Evolutionary conservation across 2,113 vertebrate species (phyloP), one percentile per base, ranked within the genome.

Genomic region (Deroptyus accipitrinus): DNA sequence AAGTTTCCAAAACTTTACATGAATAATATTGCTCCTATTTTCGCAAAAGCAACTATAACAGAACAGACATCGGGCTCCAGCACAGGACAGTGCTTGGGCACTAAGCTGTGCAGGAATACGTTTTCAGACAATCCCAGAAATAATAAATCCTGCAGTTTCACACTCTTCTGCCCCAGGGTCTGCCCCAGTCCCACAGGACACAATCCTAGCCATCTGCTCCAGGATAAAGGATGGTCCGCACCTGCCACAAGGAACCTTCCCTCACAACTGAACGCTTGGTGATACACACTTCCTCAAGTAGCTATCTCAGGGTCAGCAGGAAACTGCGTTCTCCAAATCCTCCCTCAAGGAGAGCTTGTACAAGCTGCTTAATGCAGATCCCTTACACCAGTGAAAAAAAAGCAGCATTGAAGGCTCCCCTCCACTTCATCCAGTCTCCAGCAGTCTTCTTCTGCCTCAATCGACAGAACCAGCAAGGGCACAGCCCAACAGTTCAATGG

Each of bases 121-220:
- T 86, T 62, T 92, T 88, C 64, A 78, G 46, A 54, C 4, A 10
- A 66, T 17, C 41, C n/a, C 37, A 77, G 44, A 19, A 20, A 91
- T 94, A 77, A 86, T 28, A 90, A 92, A 88, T 30, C n/a, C 67
- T 74, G 35, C 23, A 68, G 33, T 30, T 87, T 61, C 59, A 68
- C 63, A 31, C 61, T 23, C 25, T 68, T 57, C 81, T 61, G 35
- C n/a, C 27, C n/a, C 4, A 7, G 35, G 27, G 63, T 41, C 63
- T 62, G 64, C 41, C n/a, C 49, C 25, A 66, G 20, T 15, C 88
- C 33, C 63, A 86, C 15, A 37, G 44, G 74, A 73, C 35, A 54
- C 41, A 62, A 62, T 18, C 63, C 61, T 79, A 74, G 6, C 30
- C 90, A 90, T 70, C 75, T 88, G 88, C 59, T 86, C 52, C 3